A percentile compares a stretch with the other conserved stretches of the same genome.
Conservation (phyloP, 2,888 invertebrate species). For the Stenolophus ochropezus region DNA sequence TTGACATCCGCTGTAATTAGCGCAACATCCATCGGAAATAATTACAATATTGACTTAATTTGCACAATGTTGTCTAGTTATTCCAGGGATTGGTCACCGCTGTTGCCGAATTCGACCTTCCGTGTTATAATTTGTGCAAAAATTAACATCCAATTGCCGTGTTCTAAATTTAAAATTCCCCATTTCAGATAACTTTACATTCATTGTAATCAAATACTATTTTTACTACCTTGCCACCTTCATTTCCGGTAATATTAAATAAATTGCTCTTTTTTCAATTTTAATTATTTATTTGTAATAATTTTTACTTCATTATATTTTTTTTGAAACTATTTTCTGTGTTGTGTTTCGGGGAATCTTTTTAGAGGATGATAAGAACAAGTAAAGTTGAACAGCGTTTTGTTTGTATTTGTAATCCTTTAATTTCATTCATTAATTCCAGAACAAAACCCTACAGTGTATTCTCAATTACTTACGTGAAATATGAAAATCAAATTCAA, state of each 20-base stretch:
- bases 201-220: neutral
- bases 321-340: neutral
- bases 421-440: conserved; percentile 29
- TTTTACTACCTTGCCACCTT: too few species aligned
- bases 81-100: neutral
- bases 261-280: too few species aligned
- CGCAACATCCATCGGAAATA: conserved; percentile 48
- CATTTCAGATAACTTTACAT: neutral
- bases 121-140: neutral
- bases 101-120: conserved; percentile 1
- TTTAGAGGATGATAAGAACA: too few species aligned
- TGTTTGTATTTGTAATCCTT: conserved; percentile 17
- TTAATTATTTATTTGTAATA: too few species aligned
- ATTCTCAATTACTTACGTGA: conserved; percentile 38
- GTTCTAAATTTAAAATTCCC: neutral
- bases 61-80: conserved; percentile 25
- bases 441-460: neutral
- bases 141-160: neutral
- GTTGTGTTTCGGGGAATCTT: too few species aligned
- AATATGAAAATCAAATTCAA: conserved; percentile 51
- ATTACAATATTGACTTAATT: conserved; percentile 50
- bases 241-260: too few species aligned
- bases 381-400: neutral
- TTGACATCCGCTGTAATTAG: conserved; percentile 54
- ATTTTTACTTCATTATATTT: too few species aligned